Evolutionary conservation across 2,888 invertebrate species (phyloP), one percentile per base, ranked within the genome.

Genomic region (Mesoligia furuncula): DNA sequence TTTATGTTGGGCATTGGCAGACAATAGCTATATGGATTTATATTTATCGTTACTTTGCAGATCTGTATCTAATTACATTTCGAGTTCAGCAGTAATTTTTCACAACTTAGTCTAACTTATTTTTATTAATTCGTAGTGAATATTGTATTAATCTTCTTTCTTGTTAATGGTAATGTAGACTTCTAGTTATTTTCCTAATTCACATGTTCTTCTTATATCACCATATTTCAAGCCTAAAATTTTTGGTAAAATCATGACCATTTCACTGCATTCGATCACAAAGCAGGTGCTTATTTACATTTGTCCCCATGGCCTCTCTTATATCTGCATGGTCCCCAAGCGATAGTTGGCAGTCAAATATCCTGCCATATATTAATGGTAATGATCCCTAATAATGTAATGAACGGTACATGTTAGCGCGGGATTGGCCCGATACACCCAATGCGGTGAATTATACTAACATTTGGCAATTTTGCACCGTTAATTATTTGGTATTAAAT

Each of bases 1-100:
- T 95, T 95, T 95, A 95, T 95, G 89, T 90, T 81, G 86, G 86
- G 77, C 75, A 79, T 75, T 80, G 83, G 81, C 68, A 79, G 85
- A 88, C 87, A 89, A 90, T 91, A 92, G 90, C 88, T 88, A 90
- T 93, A 91, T 88, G 85, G 87, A 89, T 90, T 91, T 90, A 87
- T 91, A 86, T 90, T 88, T 85, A 75, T 73, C 73, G 78, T 77
- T 81, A 80, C 81, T 82, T 79, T 65, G 57, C 42, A 70, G 70
- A 75, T 76, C 61, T 73, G 65, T 59, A 67, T 72, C 67, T 80
- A 78, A 80, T 87, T 75, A 77, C 59, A 54, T 59, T 75, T 69
- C 39, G 42, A 81, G 51, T 45, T 81, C 61, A 39, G 15, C 24
- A 27, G 1, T 51, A 7, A n/a, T 59, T 62, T 39, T 3, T 11